These are phyloP conservation scores for Vidua chalybeata DNA, from an alignment of 2,113 vertebrate genomes.

Conservation along the genomic window DNA sequence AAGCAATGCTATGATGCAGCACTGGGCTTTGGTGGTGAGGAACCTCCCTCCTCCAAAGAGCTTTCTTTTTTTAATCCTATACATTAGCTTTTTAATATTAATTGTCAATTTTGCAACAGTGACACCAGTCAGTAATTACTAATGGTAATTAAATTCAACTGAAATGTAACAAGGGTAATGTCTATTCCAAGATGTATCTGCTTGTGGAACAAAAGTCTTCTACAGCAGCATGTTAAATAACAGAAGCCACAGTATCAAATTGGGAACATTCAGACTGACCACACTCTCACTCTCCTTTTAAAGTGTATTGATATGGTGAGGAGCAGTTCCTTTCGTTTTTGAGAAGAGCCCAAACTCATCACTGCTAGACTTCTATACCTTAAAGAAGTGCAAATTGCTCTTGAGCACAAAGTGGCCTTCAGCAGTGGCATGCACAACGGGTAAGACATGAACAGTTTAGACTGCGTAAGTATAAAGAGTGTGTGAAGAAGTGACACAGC, in stretches of 20 bases:
- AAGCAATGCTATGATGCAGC: neutral
- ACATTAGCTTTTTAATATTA: neutral
- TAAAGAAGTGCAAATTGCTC: neutral
- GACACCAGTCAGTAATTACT: neutral
- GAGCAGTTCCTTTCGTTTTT: neutral
- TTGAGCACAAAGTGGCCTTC: neutral
- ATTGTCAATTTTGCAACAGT: neutral
- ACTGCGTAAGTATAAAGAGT: neutral
- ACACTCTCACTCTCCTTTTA: neutral
- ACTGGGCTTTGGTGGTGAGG: neutral
- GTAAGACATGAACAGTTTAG: neutral
- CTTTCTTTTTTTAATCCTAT: neutral
- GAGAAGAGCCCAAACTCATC: neutral
- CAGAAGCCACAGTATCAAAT: neutral
- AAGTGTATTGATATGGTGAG: neutral
- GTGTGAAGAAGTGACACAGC: neutral
- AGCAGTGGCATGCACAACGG: rapidly evolving
- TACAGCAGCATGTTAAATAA: neutral
- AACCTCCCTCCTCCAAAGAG: neutral
- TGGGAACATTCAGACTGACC: neutral
- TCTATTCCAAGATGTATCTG: neutral
- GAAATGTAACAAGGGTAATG: neutral
- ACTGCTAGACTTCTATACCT: neutral
- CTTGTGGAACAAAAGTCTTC: neutral
- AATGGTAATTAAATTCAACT: neutral